Base-by-base conservation (phyloP, 2,797 vertebrate genomes). In the Xenentodon cancila region DNA sequence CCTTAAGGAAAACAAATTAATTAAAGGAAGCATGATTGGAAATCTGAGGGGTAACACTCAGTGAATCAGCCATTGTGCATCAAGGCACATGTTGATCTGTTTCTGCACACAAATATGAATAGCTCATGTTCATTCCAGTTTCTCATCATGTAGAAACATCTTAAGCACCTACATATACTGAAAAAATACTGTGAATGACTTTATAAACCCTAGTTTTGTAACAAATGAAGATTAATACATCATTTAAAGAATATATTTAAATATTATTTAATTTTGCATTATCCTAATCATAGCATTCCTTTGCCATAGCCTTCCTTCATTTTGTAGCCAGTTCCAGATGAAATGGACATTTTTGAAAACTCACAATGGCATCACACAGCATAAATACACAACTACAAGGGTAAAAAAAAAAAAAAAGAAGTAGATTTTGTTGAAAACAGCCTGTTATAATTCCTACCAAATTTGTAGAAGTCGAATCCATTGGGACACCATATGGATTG, bases 101-200 rank as follows among this genome's bases (percentile, higher is more conserved):
- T 75, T 80, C 79, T 73, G 80, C 75, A 81, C 80, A 73, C 82
- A 61, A 84, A 80, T 82, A 46, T 79, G 52, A 78, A 82, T 54
- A 72, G 77, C 54, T 88, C 87, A 86, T 84, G 70, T 87, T 85
- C 82, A 88, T 90, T 91, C 87, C 88, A 91, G 86, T 91, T 91
- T 88, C 87, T 89, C 84, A 45, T 87, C 54, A 69, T 72, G 82
- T 85, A 79, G 82, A 91, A 90, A 88, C 84, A 68, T 81, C 68
- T 79, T 70, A 86, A 90, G 85, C 88, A 89, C 89, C 85, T 87
- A 82, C 75, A 51, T 77, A 88, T 81, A 88, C 89, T 91, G 88
- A 91, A 82, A 87, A 86, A 89, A 93, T 91, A 93, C 92, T 93
- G 92, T 93, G 92, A 93, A 92, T 88, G 89, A 73, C 83, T 91